These are phyloP conservation scores for Sebastes umbrosus DNA, from an alignment of 2,797 vertebrate species.

Conservation along the genomic window DNA sequence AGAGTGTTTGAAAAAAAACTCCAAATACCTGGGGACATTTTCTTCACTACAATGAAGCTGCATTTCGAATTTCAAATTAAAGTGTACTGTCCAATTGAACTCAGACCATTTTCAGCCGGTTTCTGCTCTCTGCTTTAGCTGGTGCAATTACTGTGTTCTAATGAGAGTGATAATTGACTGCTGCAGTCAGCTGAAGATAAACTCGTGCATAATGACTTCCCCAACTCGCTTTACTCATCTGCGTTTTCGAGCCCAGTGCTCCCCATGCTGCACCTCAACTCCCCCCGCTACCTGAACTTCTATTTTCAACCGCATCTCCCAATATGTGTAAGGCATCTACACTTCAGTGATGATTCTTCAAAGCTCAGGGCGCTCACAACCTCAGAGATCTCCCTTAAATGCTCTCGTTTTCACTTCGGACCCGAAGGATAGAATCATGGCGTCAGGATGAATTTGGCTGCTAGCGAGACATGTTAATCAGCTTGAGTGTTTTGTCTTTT, in stretches of 20 bases:
- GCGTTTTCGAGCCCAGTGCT: background rate
- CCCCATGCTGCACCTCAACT: background rate
- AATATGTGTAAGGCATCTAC: background rate
- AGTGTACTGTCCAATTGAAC: conserved; percentile 22
- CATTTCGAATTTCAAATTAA: conserved; percentile 37
- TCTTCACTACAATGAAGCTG: conserved; percentile 12
- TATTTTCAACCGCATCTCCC: conserved; percentile 5
- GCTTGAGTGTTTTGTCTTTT: conserved; percentile 45
- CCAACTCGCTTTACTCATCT: conserved; percentile 10
- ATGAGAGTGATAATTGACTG: conserved; percentile 70
- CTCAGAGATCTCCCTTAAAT: conserved; percentile 28
- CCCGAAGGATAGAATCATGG: conserved; percentile 14
- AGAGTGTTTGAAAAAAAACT: background rate
- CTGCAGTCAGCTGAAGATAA: conserved; percentile 64
- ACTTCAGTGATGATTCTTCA: conserved; percentile 10
- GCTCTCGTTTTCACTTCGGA: conserved; percentile 16
- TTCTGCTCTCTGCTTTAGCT: conserved; percentile 8
- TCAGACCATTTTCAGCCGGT: conserved; percentile 7
- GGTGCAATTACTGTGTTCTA: conserved; percentile 46
- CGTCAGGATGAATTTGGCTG: conserved; percentile 28
- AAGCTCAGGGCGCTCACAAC: conserved; percentile 18
- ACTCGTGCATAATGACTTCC: conserved; percentile 56
- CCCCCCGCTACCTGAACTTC: conserved; percentile 6
- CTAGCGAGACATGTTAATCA: conserved; percentile 51
- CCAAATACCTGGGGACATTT: conserved; percentile 27